Percentiles rank a stretch among this genome's conserved stretches.
Conservation (phyloP, 2,888 invertebrate species). For the Pecten maximus region DNA sequence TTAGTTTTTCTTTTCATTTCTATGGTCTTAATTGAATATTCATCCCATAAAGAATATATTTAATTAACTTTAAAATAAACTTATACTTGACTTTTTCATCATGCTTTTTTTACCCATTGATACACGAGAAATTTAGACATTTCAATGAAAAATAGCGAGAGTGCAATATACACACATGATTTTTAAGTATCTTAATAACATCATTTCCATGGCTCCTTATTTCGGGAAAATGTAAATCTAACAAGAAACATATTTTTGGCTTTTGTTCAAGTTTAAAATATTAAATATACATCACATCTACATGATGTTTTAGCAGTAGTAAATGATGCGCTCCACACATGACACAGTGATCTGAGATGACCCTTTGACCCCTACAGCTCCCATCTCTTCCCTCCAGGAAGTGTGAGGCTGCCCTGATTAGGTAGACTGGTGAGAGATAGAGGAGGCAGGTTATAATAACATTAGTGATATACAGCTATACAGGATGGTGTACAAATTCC, state of each 20-base stretch:
- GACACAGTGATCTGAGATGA: neutral
- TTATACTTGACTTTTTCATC: no score
- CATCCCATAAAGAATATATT: no score
- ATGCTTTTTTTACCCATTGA: no score
- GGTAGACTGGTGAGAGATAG: neutral
- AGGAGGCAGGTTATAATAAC: neutral
- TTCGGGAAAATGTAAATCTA: neutral
- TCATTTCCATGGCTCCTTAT: neutral
- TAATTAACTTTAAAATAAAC: no score
- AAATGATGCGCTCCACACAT: neutral
- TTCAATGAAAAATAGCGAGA: no score
- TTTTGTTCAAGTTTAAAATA: neutral
- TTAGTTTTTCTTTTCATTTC: no score
- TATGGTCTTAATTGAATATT: no score
- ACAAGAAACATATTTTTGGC: neutral
- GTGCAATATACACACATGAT: no score
- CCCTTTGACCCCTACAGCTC: neutral
- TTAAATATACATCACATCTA: neutral
- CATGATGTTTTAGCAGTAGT: neutral
- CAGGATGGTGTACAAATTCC: neutral
- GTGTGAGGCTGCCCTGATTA: neutral
- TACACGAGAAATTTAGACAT: no score
- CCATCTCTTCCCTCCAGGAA: neutral
- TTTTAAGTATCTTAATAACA: no score
- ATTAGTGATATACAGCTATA: neutral